Evolutionary conservation across 2,888 invertebrate species (phyloP).

Genomic region (Brenthis daphne): DNA sequence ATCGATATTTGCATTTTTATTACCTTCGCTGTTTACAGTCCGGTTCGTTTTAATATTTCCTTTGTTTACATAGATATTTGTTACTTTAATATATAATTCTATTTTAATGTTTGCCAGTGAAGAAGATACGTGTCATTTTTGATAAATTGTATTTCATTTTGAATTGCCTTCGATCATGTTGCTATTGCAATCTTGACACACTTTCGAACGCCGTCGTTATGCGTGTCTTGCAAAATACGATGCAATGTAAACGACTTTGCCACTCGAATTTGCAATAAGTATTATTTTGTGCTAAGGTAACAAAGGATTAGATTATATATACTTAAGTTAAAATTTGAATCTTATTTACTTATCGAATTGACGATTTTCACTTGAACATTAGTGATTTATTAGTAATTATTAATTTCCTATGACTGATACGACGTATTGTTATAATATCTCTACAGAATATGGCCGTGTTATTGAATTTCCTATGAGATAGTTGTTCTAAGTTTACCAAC

Average conservation of each 20-base stretch:
- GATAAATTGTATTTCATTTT: slow-evolving; percentile 54
- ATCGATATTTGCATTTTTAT: slow-evolving; percentile 72
- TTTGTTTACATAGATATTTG: slow-evolving; percentile 36
- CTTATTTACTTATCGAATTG: too few species aligned
- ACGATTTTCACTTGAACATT: too few species aligned
- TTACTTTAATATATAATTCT: neutral
- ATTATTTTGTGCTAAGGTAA: slow-evolving; percentile 36
- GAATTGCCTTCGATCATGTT: slow-evolving; percentile 60
- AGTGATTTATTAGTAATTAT: too few species aligned
- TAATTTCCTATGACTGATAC: too few species aligned
- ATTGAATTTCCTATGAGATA: neutral
- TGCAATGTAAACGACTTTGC: slow-evolving; percentile 59
- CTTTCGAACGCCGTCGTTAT: slow-evolving; percentile 78
- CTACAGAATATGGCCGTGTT: neutral
- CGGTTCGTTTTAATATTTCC: slow-evolving; percentile 44
- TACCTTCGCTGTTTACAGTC: slow-evolving; percentile 44
- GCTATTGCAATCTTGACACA: slow-evolving; percentile 79
- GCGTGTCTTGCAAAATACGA: slow-evolving; percentile 74
- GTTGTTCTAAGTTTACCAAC: slow-evolving; percentile 6
- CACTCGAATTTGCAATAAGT: slow-evolving; percentile 45
- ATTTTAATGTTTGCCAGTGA: neutral
- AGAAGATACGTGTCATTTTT: slow-evolving; percentile 16
- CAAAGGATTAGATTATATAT: slow-evolving; percentile 5
- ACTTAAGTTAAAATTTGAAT: too few species aligned
- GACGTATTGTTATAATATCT: neutral